Conservation (phyloP, 2,797 vertebrate genomes). For the Poecilia gillii region DNA sequence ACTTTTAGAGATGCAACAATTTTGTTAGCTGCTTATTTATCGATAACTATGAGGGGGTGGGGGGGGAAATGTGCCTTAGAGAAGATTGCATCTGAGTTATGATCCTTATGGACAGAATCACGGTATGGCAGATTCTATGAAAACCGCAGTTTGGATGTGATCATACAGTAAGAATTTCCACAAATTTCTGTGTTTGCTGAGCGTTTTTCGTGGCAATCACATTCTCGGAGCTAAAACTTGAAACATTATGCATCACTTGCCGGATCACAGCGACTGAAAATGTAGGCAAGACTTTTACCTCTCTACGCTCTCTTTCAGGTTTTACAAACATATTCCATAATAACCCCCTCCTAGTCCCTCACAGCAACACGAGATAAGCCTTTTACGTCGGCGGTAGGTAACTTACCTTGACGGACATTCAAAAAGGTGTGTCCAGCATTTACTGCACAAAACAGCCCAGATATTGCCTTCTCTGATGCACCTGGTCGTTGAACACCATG, state of each 20-base stretch:
- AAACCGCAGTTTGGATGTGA: not conserved
- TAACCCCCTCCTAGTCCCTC: not conserved
- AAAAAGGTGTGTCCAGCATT: slow-evolving; percentile 78
- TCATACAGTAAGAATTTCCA: not conserved
- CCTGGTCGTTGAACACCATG: slow-evolving; percentile 64
- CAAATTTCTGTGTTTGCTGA: not conserved
- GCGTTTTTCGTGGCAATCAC: not conserved
- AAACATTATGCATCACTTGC: slow-evolving; percentile 23
- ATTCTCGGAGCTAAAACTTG: not conserved
- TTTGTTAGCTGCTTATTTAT: not conserved
- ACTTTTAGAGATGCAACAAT: slow-evolving; percentile 17
- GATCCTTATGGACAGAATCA: not conserved
- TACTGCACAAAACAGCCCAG: slow-evolving; percentile 56
- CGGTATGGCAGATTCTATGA: not conserved
- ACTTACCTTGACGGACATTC: slow-evolving; percentile 86
- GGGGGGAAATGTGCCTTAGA: not conserved
- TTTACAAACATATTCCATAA: not conserved
- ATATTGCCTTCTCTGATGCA: slow-evolving; percentile 57
- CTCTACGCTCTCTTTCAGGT: slow-evolving; percentile 11
- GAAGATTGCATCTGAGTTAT: not conserved
- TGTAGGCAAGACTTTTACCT: slow-evolving; percentile 30
- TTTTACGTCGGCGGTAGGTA: slow-evolving; percentile 36
- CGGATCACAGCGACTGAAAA: slow-evolving; percentile 37
- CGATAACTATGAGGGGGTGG: too few species aligned
- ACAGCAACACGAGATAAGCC: slow-evolving; percentile 13